A percentile compares a stretch with the other conserved stretches of the same genome.
phyloP scores from a whole-genome alignment of 2,113 vertebrate species.

The Canis aureus region DNA sequence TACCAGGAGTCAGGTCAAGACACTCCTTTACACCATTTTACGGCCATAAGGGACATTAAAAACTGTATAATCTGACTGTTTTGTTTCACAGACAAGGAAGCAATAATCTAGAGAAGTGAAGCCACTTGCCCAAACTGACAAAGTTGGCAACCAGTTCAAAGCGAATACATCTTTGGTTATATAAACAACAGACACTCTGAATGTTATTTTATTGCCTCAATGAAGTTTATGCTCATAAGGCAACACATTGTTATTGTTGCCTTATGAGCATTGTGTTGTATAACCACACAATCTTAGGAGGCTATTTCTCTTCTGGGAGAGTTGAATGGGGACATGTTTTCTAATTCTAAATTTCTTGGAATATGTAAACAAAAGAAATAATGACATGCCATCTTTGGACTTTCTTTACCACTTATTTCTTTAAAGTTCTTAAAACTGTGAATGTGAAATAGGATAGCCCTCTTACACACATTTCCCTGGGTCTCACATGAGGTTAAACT shows the following conservation, averaged over 20 bases:
- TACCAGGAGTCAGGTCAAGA: neutral
- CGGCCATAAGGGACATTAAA: neutral
- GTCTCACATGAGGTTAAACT: constrained; percentile 49
- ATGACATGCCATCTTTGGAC: neutral
- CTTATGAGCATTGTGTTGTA: too few species aligned
- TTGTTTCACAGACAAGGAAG: neutral
- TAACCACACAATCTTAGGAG: neutral
- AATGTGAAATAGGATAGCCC: neutral
- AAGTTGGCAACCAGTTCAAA: neutral
- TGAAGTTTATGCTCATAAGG: constrained; percentile 50
- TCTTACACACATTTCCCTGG: neutral
- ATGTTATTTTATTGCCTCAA: constrained; percentile 39
- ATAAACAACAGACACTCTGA: constrained; percentile 20
- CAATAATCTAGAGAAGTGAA: neutral
- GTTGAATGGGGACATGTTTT: neutral
- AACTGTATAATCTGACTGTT: neutral
- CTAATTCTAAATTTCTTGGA: constrained; percentile 21
- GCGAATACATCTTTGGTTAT: neutral
- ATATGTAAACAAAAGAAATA: constrained; percentile 57
- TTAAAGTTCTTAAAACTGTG: neutral
- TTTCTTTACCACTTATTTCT: constrained; percentile 33
- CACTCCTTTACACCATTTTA: neutral
- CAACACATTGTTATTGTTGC: neutral
- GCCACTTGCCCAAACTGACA: neutral
- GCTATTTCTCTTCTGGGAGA: constrained; percentile 5